These are phyloP conservation scores for Bothrops alternatus DNA, from an alignment of 2,797 vertebrate species.

Conservation along the genomic window DNA sequence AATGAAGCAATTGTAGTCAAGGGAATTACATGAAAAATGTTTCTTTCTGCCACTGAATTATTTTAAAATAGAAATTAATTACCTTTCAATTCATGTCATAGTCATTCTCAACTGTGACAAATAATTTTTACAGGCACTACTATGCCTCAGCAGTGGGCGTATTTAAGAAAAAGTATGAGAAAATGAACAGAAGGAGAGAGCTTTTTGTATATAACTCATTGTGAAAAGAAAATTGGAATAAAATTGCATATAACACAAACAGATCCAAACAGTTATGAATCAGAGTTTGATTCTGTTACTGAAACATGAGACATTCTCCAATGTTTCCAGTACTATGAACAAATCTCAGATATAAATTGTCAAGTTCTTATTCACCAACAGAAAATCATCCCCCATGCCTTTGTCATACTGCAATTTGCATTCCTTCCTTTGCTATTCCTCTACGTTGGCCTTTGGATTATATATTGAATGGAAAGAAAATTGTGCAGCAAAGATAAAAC, in stretches of 20 bases:
- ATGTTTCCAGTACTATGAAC: not conserved
- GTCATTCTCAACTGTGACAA: not conserved
- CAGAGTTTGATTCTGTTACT: not conserved
- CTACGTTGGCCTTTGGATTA: not conserved
- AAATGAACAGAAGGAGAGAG: not conserved
- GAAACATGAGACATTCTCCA: not conserved
- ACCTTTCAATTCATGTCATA: not conserved
- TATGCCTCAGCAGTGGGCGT: too few relatives aligned
- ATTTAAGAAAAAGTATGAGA: not conserved
- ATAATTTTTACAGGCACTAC: not conserved
- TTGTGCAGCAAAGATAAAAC: not conserved
- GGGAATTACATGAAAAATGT: not conserved
- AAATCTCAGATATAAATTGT: not conserved
- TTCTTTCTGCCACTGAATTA: too few relatives aligned
- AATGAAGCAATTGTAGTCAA: not conserved
- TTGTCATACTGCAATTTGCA: not conserved
- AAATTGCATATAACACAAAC: not conserved
- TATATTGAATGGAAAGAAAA: not conserved
- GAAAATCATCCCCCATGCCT: not conserved
- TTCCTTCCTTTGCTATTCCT: not conserved
- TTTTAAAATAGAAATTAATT: not conserved
- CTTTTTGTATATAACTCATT: not conserved
- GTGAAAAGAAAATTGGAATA: not conserved
- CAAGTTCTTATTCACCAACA: not conserved
- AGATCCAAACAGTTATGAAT: not conserved